Conservation (phyloP, 2,113 vertebrate genomes). For the Lycocorax pyrrhopterus region DNA sequence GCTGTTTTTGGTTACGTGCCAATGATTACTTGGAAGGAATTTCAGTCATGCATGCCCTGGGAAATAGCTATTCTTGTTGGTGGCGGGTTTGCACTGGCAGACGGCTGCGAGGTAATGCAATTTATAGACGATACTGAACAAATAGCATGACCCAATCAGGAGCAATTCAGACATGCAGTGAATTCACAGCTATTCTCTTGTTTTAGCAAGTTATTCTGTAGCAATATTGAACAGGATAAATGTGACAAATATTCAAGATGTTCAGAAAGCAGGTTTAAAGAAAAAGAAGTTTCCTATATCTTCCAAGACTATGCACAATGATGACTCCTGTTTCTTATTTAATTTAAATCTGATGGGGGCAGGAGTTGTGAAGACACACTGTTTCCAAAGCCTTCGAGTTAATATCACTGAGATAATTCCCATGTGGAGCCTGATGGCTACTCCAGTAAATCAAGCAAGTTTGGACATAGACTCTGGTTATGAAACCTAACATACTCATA, state of each 20-base stretch:
- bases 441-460: neutral
- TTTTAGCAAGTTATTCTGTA: neutral
- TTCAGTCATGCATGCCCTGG: conserved; percentile 93
- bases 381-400: neutral
- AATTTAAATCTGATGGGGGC: neutral
- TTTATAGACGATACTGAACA: conserved; percentile 32
- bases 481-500: neutral
- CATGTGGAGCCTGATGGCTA: neutral
- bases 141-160: neutral
- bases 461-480: neutral
- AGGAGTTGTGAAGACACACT: neutral
- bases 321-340: neutral
- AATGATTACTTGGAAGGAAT: conserved; percentile 91
- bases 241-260: accelerated
- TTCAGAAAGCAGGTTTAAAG: neutral
- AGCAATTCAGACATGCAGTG: neutral
- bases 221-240: neutral
- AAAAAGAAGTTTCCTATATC: neutral
- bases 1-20: conserved; percentile 72
- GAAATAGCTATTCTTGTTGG: conserved; percentile 89
- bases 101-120: conserved; percentile 84
- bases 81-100: conserved; percentile 91
- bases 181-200: neutral
- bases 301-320: neutral
- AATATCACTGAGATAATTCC: neutral